Evolutionary conservation across 2,888 invertebrate genomes (phyloP).

Genomic region (Alentia gelatinosa): DNA sequence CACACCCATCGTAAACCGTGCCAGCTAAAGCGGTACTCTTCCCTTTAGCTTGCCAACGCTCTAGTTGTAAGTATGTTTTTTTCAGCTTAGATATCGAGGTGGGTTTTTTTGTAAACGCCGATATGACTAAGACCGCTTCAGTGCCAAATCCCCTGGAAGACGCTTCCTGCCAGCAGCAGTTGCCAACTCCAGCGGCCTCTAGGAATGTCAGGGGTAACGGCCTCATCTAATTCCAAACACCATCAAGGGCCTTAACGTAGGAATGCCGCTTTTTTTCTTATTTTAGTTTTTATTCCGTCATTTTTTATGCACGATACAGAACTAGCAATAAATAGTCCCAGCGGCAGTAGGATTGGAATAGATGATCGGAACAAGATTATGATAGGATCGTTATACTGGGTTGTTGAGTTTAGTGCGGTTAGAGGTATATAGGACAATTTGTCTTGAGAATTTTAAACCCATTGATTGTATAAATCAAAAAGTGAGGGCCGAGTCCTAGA

Average conservation of each 20-base stretch:
- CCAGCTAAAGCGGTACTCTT: neutral
- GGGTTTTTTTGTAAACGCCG: neutral
- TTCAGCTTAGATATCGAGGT: neutral
- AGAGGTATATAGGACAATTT: too few species aligned
- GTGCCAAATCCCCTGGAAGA: neutral
- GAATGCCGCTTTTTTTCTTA: neutral
- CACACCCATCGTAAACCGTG: neutral
- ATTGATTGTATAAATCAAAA: too few species aligned
- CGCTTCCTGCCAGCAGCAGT: neutral
- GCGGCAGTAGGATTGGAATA: neutral
- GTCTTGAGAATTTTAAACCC: too few species aligned
- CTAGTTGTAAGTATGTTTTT: neutral
- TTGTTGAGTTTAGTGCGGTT: too few species aligned
- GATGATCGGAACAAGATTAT: too few species aligned
- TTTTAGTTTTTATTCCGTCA: neutral
- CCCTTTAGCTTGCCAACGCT: neutral
- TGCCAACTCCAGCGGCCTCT: neutral
- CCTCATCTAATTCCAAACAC: neutral
- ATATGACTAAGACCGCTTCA: neutral
- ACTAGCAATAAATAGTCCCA: neutral
- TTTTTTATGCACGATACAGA: neutral
- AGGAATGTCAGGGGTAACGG: neutral
- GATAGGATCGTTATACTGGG: too few species aligned
- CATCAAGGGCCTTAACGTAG: neutral
- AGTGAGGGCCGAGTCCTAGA: too few species aligned